These are phyloP conservation scores for Apis laboriosa DNA, from an alignment of 1,140 invertebrate species.

Conservation along the genomic window DNA sequence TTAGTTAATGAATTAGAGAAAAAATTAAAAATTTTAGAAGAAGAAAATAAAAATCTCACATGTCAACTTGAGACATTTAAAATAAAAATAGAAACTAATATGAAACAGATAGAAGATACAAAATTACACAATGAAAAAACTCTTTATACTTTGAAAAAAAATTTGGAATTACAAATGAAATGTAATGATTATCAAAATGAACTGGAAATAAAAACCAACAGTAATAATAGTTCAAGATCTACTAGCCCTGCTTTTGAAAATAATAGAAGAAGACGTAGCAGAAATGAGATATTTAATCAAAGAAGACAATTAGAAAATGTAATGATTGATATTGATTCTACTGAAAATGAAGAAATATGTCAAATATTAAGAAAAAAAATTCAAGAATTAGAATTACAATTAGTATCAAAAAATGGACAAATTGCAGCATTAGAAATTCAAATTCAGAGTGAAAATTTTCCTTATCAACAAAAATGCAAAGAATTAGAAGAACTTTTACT, in stretches of 20 bases:
- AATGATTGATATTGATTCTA: conserved; percentile 17
- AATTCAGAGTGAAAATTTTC: conserved; percentile 71
- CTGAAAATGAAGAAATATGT: conserved; percentile 19
- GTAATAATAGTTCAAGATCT: conserved; percentile 53
- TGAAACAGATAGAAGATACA: neutral
- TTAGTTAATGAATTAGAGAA: conserved; percentile 33
- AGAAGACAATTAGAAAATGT: conserved; percentile 65
- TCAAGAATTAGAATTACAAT: conserved; percentile 66
- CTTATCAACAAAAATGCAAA: conserved; percentile 71
- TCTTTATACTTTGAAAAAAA: neutral
- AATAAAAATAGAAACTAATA: neutral
- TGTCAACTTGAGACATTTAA: neutral
- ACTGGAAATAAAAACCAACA: neutral
- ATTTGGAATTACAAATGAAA: conserved; percentile 28
- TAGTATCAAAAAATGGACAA: conserved; percentile 70
- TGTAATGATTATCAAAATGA: conserved; percentile 23
- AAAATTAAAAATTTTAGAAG: conserved; percentile 50
- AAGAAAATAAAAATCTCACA: conserved; percentile 21
- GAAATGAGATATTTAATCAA: conserved; percentile 70
- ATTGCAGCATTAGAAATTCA: conserved; percentile 72
- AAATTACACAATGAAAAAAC: conserved; percentile 18
- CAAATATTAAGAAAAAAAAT: conserved; percentile 65
- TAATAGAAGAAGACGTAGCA: conserved; percentile 57
- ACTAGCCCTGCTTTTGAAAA: conserved; percentile 63
- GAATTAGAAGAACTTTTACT: conserved; percentile 66